Evolutionary conservation across 1,140 invertebrate species (phyloP).

Genomic region (Plectus sambesii): DNA sequence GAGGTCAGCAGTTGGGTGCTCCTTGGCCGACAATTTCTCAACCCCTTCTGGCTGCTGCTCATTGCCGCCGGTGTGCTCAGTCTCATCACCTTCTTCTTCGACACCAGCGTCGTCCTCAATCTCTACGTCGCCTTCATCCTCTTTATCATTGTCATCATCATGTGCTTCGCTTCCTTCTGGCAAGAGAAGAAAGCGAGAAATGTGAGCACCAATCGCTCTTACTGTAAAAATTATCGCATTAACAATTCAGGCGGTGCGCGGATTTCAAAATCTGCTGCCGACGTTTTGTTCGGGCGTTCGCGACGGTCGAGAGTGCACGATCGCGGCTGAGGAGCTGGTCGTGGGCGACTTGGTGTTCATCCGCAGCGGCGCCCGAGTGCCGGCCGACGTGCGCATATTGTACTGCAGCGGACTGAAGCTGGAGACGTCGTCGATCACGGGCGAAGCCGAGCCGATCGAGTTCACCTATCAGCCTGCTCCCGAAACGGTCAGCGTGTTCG

Average conservation of each 20-base stretch:
- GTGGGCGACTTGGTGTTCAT: constrained; percentile 85
- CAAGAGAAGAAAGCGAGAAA: constrained; percentile 31
- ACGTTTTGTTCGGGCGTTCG: constrained; percentile 86
- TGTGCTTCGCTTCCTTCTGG: constrained; percentile 28
- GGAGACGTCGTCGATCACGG: constrained; percentile 65
- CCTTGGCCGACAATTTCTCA: constrained; percentile 40
- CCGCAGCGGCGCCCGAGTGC: constrained; percentile 84
- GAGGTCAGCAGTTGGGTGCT: constrained; percentile 29
- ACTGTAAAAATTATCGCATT: no score
- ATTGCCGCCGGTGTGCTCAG: constrained; percentile 34
- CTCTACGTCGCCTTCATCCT: constrained; percentile 26
- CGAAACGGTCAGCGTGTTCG: constrained; percentile 29
- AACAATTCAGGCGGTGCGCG: constrained; percentile 30
- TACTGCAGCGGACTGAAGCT: constrained; percentile 58
- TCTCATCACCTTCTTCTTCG: constrained; percentile 42
- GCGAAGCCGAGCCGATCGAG: constrained; percentile 58
- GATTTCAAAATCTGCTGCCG: constrained; percentile 34
- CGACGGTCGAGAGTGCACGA: constrained; percentile 78
- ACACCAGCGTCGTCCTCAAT: constrained; percentile 37
- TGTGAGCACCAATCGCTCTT: constrained; percentile 12
- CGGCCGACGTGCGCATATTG: constrained; percentile 81
- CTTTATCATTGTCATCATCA: constrained; percentile 30
- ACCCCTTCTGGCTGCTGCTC: constrained; percentile 43
- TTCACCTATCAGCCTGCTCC: constrained; percentile 24
- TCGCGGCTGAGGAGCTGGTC: constrained; percentile 77